Evolutionary conservation across 2,888 invertebrate species (phyloP).

Genomic region (Spodoptera exigua): DNA sequence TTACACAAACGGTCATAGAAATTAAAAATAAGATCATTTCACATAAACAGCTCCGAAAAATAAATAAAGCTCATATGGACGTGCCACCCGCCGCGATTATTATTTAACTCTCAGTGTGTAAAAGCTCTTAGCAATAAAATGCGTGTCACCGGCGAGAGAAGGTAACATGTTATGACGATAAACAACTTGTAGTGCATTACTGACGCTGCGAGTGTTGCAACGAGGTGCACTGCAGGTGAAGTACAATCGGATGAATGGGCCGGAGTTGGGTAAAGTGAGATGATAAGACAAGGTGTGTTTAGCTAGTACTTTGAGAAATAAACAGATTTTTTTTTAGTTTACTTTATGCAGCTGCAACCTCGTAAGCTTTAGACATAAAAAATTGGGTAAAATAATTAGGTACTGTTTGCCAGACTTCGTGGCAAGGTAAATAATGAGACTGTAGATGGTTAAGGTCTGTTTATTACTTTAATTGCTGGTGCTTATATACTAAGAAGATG

Average conservation of each 20-base stretch:
- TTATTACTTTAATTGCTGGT: too few relatives aligned
- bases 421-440: too few relatives aligned
- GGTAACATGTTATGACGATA: conserved; percentile 78
- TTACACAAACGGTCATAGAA: too few relatives aligned
- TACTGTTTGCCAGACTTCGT: too few relatives aligned
- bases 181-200: conserved; percentile 72
- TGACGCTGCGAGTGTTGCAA: conserved; percentile 58
- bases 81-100: conserved; percentile 36
- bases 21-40: conserved; percentile 33
- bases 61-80: conserved; percentile 7
- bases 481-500: too few relatives aligned
- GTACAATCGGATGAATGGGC: conserved; percentile 21
- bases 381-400: too few relatives aligned
- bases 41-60: conserved; percentile 21
- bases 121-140: conserved; percentile 53
- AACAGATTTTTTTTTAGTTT: too few relatives aligned
- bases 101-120: conserved; percentile 33
- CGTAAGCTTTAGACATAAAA: too few relatives aligned
- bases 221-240: conserved; percentile 42
- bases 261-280: conserved; percentile 26
- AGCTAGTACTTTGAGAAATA: neutral
- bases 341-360: too few relatives aligned
- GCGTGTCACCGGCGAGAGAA: conserved; percentile 60
- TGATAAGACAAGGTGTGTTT: neutral
- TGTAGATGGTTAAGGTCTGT: too few relatives aligned